Percentiles rank a stretch among this genome's conserved stretches.
Evolutionary conservation across 1,140 invertebrate species (phyloP).

Genomic region (Drosophila lacertosa): DNA sequence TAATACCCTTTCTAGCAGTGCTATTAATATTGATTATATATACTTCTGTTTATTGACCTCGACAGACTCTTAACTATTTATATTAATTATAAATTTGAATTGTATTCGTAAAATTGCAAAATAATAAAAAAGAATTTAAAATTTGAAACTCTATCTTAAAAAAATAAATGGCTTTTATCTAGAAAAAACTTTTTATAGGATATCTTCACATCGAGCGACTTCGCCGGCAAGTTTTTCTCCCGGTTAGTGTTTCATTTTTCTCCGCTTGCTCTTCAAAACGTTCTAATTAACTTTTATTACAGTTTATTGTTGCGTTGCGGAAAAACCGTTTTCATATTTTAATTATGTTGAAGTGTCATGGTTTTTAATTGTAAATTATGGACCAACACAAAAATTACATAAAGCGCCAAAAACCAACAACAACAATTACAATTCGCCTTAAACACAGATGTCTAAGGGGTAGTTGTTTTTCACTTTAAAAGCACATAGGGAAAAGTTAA

Average conservation of each 20-base stretch:
- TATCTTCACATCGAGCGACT: not conserved
- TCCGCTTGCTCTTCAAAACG: slow-evolving; percentile 26
- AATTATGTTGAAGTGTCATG: slow-evolving; percentile 82
- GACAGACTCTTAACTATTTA: no score
- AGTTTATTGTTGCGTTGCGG: slow-evolving; percentile 72
- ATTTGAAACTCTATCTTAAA: no score
- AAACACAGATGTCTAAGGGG: slow-evolving; percentile 18
- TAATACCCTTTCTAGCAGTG: slow-evolving; percentile 14
- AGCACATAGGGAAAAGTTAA: not conserved
- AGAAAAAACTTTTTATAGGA: not conserved
- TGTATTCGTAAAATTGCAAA: no score
- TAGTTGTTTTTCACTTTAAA: slow-evolving; percentile 31
- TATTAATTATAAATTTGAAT: no score
- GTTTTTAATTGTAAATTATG: slow-evolving; percentile 80
- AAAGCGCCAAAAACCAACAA: slow-evolving; percentile 39
- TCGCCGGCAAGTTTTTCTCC: not conserved
- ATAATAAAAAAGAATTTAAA: no score
- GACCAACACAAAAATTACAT: slow-evolving; percentile 62
- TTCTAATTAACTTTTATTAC: slow-evolving; percentile 81
- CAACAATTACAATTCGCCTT: slow-evolving; percentile 27
- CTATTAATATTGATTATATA: no score
- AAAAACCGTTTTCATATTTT: slow-evolving; percentile 80
- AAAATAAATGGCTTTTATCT: no score
- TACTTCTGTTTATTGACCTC: no score
- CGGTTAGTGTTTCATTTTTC: slow-evolving; percentile 6